Percentiles rank a stretch among this genome's conserved stretches.
Evolutionary conservation across 2,113 vertebrate genomes (phyloP).

Genomic region (Hypomesus transpacificus): DNA sequence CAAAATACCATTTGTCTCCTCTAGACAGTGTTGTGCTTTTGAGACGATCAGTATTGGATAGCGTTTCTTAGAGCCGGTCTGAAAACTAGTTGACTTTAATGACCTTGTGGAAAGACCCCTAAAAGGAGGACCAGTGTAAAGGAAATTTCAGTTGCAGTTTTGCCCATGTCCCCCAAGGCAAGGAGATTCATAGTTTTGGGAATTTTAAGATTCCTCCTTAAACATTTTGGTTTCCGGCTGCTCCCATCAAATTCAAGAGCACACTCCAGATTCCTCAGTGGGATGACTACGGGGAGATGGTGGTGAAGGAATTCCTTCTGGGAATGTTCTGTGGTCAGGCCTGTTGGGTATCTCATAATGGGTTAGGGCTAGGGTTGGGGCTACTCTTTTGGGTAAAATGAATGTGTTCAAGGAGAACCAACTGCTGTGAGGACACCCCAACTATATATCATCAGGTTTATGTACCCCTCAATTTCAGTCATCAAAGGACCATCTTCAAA

Average conservation of each 20-base stretch:
- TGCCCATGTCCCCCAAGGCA: conserved; percentile 37
- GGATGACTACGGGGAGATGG: conserved; percentile 42
- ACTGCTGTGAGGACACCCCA: conserved; percentile 1
- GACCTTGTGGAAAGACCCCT: not conserved
- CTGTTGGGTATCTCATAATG: conserved; percentile 38
- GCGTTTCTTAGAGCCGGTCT: not conserved
- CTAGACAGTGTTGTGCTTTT: too few species aligned
- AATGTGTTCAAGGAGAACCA: conserved; percentile 20
- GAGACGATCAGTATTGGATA: too few species aligned
- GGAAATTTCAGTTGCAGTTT: conserved; percentile 37
- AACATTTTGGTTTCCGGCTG: conserved; percentile 47
- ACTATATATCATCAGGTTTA: not conserved
- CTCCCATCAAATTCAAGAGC: conserved; percentile 38
- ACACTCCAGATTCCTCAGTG: conserved; percentile 38
- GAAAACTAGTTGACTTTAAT: not conserved
- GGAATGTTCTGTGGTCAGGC: conserved; percentile 45
- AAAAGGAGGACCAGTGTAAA: conserved; percentile 31
- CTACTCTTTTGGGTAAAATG: conserved; percentile 14
- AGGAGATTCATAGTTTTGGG: conserved; percentile 22
- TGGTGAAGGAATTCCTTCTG: conserved; percentile 40
- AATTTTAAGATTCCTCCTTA: conserved; percentile 46
- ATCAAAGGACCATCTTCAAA: not conserved
- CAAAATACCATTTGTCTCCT: not conserved
- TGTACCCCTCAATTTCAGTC: not conserved
- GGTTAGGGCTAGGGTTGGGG: too few species aligned